Evolutionary conservation across 2,113 vertebrate genomes (phyloP).

Genomic region (Bucco capensis): DNA sequence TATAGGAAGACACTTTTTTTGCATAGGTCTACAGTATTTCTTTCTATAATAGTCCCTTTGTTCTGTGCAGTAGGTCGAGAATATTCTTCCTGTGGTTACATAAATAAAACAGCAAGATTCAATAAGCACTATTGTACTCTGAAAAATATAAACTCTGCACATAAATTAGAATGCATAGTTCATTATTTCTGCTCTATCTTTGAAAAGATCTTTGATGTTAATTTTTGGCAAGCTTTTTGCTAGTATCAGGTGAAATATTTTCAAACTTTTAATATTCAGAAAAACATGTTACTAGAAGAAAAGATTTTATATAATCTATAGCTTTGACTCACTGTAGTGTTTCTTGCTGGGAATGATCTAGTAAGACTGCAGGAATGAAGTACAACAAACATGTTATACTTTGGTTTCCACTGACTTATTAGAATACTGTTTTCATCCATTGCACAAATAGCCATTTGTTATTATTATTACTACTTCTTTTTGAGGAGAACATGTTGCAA

Average conservation of each 20-base stretch:
- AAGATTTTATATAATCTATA: not conserved
- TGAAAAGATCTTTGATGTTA: not conserved
- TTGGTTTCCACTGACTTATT: not conserved
- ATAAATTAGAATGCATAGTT: not conserved
- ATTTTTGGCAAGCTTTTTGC: not conserved
- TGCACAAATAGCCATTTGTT: not conserved
- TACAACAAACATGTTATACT: not conserved
- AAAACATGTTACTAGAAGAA: not conserved
- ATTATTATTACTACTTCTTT: not conserved
- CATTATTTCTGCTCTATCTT: not conserved
- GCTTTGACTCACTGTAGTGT: not conserved
- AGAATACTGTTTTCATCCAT: not conserved
- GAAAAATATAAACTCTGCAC: not conserved
- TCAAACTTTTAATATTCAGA: not conserved
- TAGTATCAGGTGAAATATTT: not conserved
- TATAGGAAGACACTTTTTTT: not conserved
- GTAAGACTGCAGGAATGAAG: not conserved
- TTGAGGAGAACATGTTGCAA: not conserved
- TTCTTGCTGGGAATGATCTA: not conserved
- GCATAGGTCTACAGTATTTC: not conserved
- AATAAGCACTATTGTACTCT: not conserved
- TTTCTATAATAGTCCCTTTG: not conserved
- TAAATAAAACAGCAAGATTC: not conserved
- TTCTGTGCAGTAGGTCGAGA: not conserved
- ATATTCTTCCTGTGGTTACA: not conserved